Percentiles rank a stretch among this genome's conserved stretches.
phyloP scores from a whole-genome alignment of 1,140 invertebrate genomes.

The Trinorchestia longiramus region DNA sequence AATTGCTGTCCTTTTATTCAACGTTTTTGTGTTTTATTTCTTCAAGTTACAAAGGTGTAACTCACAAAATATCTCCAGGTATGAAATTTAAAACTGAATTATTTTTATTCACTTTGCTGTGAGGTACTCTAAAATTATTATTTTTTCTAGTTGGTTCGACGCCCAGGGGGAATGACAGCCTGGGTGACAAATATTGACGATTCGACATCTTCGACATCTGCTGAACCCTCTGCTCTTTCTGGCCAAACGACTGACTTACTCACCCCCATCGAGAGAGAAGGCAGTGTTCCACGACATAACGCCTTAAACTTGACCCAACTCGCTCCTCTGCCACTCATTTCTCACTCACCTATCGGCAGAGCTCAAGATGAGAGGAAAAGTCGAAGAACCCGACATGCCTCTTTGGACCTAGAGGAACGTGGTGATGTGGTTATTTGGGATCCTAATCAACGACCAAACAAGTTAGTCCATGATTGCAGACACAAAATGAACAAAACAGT shows the following conservation, averaged over 20 bases:
- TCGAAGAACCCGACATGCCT: slow-evolving; percentile 18
- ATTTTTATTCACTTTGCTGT: not conserved
- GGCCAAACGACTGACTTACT: slow-evolving; percentile 13
- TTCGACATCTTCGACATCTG: not conserved
- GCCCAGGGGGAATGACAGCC: slow-evolving; percentile 64
- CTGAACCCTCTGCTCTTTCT: not conserved
- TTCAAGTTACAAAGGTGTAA: not conserved
- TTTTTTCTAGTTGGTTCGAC: slow-evolving; percentile 60
- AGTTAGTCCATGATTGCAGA: not conserved
- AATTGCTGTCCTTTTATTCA: not conserved
- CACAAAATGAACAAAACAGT: not conserved
- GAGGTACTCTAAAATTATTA: not conserved
- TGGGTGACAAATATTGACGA: slow-evolving; percentile 58
- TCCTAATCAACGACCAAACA: not conserved
- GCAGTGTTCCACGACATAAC: not conserved
- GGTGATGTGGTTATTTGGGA: slow-evolving; percentile 34
- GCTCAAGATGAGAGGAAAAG: not conserved
- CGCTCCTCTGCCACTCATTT: not conserved
- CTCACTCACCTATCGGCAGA: not conserved
- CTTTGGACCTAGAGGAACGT: not conserved
- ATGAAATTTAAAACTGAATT: not conserved
- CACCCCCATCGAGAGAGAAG: not conserved
- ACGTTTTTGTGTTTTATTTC: not conserved
- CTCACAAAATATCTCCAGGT: not conserved
- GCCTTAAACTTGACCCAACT: not conserved